Evolutionary conservation across 2,113 vertebrate genomes (phyloP).

Genomic region (Triplophysa siluroides): DNA sequence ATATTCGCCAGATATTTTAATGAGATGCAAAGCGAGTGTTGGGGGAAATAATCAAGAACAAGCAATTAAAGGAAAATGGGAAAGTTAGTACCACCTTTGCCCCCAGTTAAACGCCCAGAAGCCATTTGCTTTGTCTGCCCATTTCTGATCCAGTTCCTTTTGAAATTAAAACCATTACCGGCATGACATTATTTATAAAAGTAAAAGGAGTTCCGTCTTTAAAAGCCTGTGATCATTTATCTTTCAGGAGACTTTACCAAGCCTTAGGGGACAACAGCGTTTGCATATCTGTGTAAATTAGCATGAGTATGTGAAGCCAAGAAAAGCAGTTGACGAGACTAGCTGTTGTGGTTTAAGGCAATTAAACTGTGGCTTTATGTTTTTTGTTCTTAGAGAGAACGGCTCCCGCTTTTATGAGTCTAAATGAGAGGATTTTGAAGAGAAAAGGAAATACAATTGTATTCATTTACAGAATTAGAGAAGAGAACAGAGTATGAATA

Average conservation of each 20-base stretch:
- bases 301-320: slow-evolving; percentile 21
- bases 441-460: background rate
- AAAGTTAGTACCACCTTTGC: slow-evolving; percentile 22
- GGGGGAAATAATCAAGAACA: slow-evolving; percentile 42
- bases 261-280: slow-evolving; percentile 11
- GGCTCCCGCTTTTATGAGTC: too few relatives aligned
- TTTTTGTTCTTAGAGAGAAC: background rate
- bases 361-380: slow-evolving; percentile 16
- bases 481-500: slow-evolving; percentile 17
- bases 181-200: slow-evolving; percentile 9
- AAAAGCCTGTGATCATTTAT: slow-evolving; percentile 37
- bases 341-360: slow-evolving; percentile 6
- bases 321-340: background rate
- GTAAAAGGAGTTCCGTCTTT: slow-evolving; percentile 28
- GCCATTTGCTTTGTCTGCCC: slow-evolving; percentile 35
- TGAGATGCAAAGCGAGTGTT: slow-evolving; percentile 39
- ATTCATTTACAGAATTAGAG: slow-evolving; percentile 13
- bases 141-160: slow-evolving; percentile 22
- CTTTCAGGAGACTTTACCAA: slow-evolving; percentile 22
- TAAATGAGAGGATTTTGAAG: background rate
- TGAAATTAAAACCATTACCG: slow-evolving; percentile 34
- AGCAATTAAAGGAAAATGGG: slow-evolving; percentile 42
- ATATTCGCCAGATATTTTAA: slow-evolving; percentile 37
- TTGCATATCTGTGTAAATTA: slow-evolving; percentile 29
- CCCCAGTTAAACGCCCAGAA: background rate